These are phyloP conservation scores for Conus canariensis DNA, from an alignment of 2,888 invertebrate genomes.

Conservation along the genomic window DNA sequence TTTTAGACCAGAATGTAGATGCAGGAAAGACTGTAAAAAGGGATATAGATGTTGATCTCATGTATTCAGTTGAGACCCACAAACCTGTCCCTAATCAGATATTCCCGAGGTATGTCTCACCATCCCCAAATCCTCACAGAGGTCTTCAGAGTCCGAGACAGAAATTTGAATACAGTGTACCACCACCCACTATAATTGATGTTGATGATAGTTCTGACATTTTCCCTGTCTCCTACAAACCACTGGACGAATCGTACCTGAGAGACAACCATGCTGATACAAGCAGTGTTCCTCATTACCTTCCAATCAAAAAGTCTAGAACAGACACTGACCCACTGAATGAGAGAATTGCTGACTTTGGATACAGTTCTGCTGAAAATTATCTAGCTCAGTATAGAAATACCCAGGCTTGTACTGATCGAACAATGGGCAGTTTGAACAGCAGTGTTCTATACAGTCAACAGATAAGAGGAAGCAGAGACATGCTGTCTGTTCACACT, in stretches of 20 bases:
- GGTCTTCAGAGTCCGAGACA: background rate
- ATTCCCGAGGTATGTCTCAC: background rate
- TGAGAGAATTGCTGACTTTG: background rate
- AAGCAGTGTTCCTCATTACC: conserved; percentile 38
- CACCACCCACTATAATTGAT: background rate
- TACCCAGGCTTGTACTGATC: conserved; percentile 28
- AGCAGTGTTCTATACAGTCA: conserved; percentile 52
- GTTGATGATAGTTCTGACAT: conserved; percentile 47
- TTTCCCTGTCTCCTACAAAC: conserved; percentile 36
- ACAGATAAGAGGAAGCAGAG: conserved; percentile 63
- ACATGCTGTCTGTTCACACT: conserved; percentile 68
- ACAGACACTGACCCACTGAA: background rate
- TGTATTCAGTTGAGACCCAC: conserved; percentile 32
- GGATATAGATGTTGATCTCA: conserved; percentile 28
- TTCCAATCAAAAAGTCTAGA: conserved; percentile 42
- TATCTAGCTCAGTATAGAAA: conserved; percentile 28
- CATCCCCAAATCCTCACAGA: background rate
- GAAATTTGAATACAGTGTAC: background rate
- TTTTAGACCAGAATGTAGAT: conserved; percentile 44
- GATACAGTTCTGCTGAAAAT: background rate
- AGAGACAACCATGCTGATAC: conserved; percentile 44
- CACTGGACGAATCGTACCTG: background rate
- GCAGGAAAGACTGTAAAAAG: conserved; percentile 40
- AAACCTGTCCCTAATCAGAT: background rate
- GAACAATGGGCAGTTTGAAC: conserved; percentile 47